Evolutionary conservation across 2,797 vertebrate species (phyloP).

Genomic region (Uromys caudimaculatus): DNA sequence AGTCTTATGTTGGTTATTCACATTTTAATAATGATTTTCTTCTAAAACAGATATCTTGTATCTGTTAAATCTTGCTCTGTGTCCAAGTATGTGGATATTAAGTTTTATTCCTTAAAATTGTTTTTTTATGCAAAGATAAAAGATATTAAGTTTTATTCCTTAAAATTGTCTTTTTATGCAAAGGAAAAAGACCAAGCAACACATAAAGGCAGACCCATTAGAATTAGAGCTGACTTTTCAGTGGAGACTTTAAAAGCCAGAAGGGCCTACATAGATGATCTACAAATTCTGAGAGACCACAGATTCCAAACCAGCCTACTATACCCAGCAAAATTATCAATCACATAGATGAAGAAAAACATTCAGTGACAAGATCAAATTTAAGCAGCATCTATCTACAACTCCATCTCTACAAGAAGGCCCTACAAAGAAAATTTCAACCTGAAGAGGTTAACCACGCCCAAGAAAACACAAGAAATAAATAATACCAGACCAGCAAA

Average conservation of each 20-base stretch:
- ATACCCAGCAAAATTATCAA: neutral
- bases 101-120: too few relatives aligned
- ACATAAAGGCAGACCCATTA: neutral
- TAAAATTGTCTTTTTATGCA: neutral
- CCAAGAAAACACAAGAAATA: neutral
- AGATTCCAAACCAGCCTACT: neutral
- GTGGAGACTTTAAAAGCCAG: neutral
- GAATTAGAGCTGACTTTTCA: neutral
- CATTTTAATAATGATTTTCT: neutral
- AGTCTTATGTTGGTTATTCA: neutral
- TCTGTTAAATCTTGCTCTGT: too few relatives aligned
- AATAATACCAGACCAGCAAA: neutral
- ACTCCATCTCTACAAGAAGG: neutral
- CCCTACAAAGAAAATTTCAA: neutral
- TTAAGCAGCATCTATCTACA: neutral
- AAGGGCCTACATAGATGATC: neutral
- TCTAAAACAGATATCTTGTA: neutral
- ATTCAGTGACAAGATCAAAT: neutral
- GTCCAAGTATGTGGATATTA: too few relatives aligned
- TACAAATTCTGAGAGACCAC: neutral
- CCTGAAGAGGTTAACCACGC: neutral
- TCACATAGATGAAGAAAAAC: neutral
- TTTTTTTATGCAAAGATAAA: too few relatives aligned
- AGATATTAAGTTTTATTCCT: neutral
- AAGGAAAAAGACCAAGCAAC: neutral